Conservation (phyloP, 2,797 vertebrate species). For the Ctenosaura bakeri region DNA sequence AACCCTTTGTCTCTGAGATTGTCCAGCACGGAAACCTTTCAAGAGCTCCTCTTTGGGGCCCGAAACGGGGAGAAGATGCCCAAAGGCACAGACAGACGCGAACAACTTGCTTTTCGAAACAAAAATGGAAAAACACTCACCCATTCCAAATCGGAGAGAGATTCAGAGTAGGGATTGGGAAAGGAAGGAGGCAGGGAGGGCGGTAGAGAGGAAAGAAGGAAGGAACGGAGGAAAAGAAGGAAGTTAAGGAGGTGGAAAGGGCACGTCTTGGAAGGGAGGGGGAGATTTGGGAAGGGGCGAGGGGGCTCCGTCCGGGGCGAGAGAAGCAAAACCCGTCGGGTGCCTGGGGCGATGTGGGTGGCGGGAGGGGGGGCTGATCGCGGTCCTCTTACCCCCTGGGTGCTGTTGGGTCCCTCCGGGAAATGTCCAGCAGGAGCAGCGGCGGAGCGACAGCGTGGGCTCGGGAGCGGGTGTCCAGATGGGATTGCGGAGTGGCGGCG, state of each 20-base stretch:
- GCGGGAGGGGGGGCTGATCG: not conserved
- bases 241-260: not conserved
- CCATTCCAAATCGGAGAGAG: not conserved
- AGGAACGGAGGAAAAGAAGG: not conserved
- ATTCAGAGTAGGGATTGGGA: not conserved
- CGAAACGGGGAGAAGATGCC: too few species aligned
- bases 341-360: not conserved
- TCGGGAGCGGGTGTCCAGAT: not conserved
- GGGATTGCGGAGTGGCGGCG: not conserved
- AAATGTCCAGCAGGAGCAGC: not conserved
- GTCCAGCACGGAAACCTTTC: not conserved
- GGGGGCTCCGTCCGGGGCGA: too few species aligned
- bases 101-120: not conserved
- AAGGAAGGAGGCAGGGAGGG: not conserved
- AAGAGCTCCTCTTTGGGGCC: not conserved
- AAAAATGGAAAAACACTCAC: not conserved
- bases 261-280: not conserved
- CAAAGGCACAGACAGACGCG: too few species aligned
- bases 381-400: conserved; percentile 19
- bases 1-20: not conserved
- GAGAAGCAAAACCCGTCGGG: not conserved
- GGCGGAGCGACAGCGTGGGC: not conserved
- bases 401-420: not conserved
- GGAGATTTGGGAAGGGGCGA: not conserved
- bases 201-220: too few species aligned